phyloP scores from a whole-genome alignment of 2,113 vertebrate species.

The Salvator merianae region DNA sequence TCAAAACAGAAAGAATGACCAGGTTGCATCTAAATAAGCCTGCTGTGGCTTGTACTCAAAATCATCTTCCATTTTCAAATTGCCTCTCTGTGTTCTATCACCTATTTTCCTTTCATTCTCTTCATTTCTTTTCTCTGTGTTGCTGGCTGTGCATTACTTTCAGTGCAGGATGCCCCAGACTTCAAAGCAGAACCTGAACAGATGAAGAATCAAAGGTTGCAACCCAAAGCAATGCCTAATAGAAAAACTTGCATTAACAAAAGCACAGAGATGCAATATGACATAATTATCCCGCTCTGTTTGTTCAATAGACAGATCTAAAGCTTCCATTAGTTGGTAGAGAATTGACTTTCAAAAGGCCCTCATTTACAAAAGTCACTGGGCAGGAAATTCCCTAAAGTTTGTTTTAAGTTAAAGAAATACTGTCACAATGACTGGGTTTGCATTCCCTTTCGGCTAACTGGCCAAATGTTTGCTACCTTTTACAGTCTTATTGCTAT shows the following conservation, averaged over 20 bases:
- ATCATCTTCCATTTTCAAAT: conserved; percentile 36
- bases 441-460: background rate
- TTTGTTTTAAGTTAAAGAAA: conserved; percentile 1
- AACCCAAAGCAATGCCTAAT: conserved; percentile 38
- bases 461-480: background rate
- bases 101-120: conserved; percentile 18
- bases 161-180: conserved; percentile 31
- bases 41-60: rapidly evolving
- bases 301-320: conserved; percentile 42
- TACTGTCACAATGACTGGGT: background rate
- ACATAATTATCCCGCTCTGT: conserved; percentile 38
- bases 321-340: conserved; percentile 34
- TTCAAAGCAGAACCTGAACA: conserved; percentile 55
- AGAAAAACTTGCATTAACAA: conserved; percentile 41
- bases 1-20: background rate
- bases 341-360: background rate
- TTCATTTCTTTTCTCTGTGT: background rate
- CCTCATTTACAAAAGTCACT: conserved; percentile 22
- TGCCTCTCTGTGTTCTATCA: conserved; percentile 19
- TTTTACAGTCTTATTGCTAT: background rate
- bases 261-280: background rate
- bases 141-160: background rate
- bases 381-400: conserved; percentile 30
- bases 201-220: conserved; percentile 40
- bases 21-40: background rate